Conservation (phyloP, 1,140 invertebrate genomes). For the Drosophila trapezifrons region DNA sequence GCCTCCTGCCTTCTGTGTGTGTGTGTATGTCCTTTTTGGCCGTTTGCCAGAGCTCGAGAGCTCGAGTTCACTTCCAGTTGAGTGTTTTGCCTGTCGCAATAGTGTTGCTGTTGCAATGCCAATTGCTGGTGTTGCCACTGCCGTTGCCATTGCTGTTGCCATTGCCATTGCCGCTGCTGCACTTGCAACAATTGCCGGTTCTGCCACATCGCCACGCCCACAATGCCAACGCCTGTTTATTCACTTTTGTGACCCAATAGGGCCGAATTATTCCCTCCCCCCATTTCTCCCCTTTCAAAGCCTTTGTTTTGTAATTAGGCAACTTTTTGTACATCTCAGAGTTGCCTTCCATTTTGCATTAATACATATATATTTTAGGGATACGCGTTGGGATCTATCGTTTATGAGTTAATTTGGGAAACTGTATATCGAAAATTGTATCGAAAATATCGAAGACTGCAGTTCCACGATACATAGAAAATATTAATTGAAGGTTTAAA, state of each 20-base stretch:
- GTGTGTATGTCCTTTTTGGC: slow-evolving; percentile 54
- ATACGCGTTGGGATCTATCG: neutral
- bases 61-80: slow-evolving; percentile 70
- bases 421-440: neutral
- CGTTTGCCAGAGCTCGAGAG: slow-evolving; percentile 49
- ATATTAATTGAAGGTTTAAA: too few relatives aligned
- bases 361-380: neutral
- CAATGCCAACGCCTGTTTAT: slow-evolving; percentile 29
- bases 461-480: too few relatives aligned
- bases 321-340: slow-evolving; percentile 22
- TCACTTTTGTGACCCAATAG: slow-evolving; percentile 59
- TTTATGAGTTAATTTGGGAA: neutral
- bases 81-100: slow-evolving; percentile 61
- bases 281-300: slow-evolving; percentile 1
- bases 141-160: slow-evolving; percentile 22
- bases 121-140: neutral
- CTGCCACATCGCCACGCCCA: slow-evolving; percentile 44
- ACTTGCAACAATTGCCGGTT: slow-evolving; percentile 69
- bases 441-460: too few relatives aligned
- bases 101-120: slow-evolving; percentile 30
- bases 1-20: slow-evolving; percentile 5
- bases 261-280: slow-evolving; percentile 28
- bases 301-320: slow-evolving; percentile 52
- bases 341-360: neutral
- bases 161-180: slow-evolving; percentile 31